Conservation (phyloP, 2,797 vertebrate genomes). For the Stomatorhinus walkeri region DNA sequence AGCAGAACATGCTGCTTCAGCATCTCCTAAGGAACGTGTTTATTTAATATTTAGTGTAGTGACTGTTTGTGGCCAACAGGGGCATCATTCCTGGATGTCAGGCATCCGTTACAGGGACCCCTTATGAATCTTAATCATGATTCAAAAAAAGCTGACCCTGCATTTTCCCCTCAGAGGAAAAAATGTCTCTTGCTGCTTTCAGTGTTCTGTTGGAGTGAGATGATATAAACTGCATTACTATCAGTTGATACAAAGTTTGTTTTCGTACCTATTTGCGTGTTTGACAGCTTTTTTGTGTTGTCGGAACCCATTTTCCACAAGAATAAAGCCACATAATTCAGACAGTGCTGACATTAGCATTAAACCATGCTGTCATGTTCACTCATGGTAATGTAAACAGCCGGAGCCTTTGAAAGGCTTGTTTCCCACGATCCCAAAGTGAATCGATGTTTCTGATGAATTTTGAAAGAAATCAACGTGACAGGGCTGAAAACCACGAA, state of each 20-base stretch:
- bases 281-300: not conserved
- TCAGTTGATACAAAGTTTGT: not conserved
- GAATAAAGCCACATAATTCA: not conserved
- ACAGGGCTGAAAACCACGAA: not conserved
- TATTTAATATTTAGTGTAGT: not conserved
- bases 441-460: not conserved
- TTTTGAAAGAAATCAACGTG: not conserved
- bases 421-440: not conserved
- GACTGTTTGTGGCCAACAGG: not conserved
- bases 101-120: not conserved
- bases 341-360: not conserved
- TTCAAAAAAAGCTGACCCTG: not conserved
- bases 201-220: not conserved
- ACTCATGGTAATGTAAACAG: not conserved
- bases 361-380: not conserved
- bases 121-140: not conserved
- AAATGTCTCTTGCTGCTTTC: not conserved
- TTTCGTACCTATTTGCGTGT: not conserved
- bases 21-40: not conserved
- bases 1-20: not conserved
- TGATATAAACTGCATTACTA: not conserved
- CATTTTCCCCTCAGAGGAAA: not conserved
- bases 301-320: not conserved
- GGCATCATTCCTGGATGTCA: not conserved
- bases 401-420: not conserved